These are phyloP conservation scores for Apus apus DNA, from an alignment of 2,113 vertebrate genomes.

Conservation along the genomic window DNA sequence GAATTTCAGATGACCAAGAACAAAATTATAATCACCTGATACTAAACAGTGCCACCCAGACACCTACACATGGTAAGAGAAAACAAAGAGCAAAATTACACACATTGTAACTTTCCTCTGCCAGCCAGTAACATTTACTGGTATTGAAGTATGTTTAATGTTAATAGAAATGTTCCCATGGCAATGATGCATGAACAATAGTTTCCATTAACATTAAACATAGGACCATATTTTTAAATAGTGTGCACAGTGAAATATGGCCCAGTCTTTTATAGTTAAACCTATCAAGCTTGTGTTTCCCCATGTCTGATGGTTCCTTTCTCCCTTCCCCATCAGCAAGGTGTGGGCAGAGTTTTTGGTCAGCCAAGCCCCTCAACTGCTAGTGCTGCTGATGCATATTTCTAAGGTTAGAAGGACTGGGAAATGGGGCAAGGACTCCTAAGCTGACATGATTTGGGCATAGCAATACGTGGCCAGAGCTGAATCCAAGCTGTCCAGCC, in stretches of 20 bases:
- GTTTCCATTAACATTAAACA: constrained; percentile 48
- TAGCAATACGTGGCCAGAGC: background rate
- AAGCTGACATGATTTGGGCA: background rate
- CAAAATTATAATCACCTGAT: constrained; percentile 94
- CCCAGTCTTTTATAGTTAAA: background rate
- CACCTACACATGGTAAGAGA: constrained; percentile 94
- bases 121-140: constrained; percentile 28
- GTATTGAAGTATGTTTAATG: constrained; percentile 6
- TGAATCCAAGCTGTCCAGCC: background rate
- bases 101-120: constrained; percentile 61
- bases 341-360: background rate
- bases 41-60: constrained; percentile 91
- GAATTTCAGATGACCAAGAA: constrained; percentile 92
- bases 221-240: constrained; percentile 18
- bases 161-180: constrained; percentile 4
- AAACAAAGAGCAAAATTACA: constrained; percentile 62
- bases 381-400: background rate
- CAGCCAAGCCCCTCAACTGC: background rate
- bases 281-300: background rate
- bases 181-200: background rate
- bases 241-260: constrained; percentile 15
- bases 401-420: background rate
- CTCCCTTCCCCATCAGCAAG: background rate
- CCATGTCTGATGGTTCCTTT: background rate
- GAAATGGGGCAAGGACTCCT: background rate